These are phyloP conservation scores for Plagodis dolabraria DNA, from an alignment of 2,888 invertebrate genomes.

Conservation along the genomic window DNA sequence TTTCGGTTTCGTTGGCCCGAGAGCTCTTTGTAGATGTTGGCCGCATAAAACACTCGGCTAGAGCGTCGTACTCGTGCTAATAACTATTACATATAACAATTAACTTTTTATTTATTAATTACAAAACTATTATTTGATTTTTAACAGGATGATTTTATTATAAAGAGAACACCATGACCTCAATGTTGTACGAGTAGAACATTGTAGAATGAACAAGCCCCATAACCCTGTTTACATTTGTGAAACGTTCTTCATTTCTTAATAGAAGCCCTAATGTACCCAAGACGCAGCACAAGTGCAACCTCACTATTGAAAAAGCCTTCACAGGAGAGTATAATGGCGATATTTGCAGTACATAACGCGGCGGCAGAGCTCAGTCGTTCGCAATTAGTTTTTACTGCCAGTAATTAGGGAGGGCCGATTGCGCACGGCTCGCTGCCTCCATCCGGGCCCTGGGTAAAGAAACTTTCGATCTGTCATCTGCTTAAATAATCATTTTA, in stretches of 20 bases:
- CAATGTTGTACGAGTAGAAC: too few relatives aligned
- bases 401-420: conserved; percentile 74
- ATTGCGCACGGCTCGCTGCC: conserved; percentile 66
- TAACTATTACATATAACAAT: too few relatives aligned
- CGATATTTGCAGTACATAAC: conserved; percentile 47
- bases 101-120: too few relatives aligned
- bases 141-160: too few relatives aligned
- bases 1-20: too few relatives aligned
- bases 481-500: background rate
- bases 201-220: too few relatives aligned
- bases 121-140: too few relatives aligned
- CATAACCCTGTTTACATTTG: too few relatives aligned
- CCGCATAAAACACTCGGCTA: too few relatives aligned
- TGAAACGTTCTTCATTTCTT: background rate
- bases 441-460: conserved; percentile 42
- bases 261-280: background rate
- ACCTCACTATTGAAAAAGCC: conserved; percentile 35
- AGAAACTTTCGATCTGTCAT: conserved; percentile 47
- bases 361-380: conserved; percentile 48
- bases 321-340: conserved; percentile 44
- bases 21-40: too few relatives aligned
- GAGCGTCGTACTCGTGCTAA: too few relatives aligned
- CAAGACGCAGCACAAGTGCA: conserved; percentile 3
- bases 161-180: too few relatives aligned
- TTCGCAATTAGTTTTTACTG: conserved; percentile 79